These are phyloP conservation scores for Megathymus violae DNA, from an alignment of 1,140 invertebrate genomes.

Conservation along the genomic window DNA sequence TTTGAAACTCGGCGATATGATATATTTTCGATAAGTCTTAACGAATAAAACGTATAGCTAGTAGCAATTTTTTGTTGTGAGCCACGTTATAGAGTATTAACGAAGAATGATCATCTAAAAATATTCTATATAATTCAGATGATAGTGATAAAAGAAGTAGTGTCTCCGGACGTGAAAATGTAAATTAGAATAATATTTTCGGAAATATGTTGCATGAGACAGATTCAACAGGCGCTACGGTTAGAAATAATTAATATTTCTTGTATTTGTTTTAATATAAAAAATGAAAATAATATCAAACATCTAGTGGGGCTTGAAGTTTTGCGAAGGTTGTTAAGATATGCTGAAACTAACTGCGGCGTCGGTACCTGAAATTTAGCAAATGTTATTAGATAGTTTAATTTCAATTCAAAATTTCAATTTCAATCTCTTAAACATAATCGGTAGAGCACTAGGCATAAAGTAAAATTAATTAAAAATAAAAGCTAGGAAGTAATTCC, in stretches of 20 bases:
- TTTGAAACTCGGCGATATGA: slow-evolving; percentile 58
- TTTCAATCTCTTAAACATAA: too few species aligned
- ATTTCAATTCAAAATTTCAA: too few species aligned
- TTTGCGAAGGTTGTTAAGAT: slow-evolving; percentile 34
- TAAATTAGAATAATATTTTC: slow-evolving; percentile 23
- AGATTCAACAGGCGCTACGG: slow-evolving; percentile 43
- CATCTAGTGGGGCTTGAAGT: slow-evolving; percentile 50
- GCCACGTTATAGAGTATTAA: slow-evolving; percentile 60
- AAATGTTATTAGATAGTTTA: not conserved
- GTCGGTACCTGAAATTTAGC: slow-evolving; percentile 51
- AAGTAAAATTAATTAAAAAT: too few species aligned
- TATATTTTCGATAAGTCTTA: slow-evolving; percentile 69
- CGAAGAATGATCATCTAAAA: slow-evolving; percentile 80
- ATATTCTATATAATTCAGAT: slow-evolving; percentile 66
- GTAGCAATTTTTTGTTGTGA: slow-evolving; percentile 57
- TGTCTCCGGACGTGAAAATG: slow-evolving; percentile 52
- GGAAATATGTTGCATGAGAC: slow-evolving; percentile 38
- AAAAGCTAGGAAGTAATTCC: too few species aligned
- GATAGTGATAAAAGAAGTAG: slow-evolving; percentile 64
- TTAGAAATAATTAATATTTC: slow-evolving; percentile 41
- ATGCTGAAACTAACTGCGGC: slow-evolving; percentile 42
- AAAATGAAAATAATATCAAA: slow-evolving; percentile 33
- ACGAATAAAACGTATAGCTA: slow-evolving; percentile 56
- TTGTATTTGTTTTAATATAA: not conserved
- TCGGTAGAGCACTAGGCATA: too few species aligned